A percentile compares a stretch with the other conserved stretches of the same genome.
Conservation (phyloP, 2,888 invertebrate species). For the Epirrita christyi region DNA sequence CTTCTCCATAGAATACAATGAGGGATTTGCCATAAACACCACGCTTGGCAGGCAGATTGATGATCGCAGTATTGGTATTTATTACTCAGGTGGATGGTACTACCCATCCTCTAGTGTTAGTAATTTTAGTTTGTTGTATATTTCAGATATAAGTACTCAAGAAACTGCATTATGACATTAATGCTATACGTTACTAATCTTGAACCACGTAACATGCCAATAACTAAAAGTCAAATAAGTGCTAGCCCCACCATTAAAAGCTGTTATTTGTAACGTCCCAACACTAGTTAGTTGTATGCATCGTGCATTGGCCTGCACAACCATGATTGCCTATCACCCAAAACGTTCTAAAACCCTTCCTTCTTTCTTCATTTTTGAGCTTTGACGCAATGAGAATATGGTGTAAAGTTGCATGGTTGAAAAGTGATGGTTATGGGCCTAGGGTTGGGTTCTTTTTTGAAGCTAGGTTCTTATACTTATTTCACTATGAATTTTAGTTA, state of each 20-base stretch:
- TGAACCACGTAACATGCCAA: constrained; percentile 9
- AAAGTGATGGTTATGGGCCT: constrained; percentile 17
- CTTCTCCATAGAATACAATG: no score
- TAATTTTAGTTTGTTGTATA: no score
- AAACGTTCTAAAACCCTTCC: constrained; percentile 50
- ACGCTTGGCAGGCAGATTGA: no score
- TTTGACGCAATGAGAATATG: background rate
- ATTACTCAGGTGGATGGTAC: no score
- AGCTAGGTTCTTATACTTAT: constrained; percentile 81
- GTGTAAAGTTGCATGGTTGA: background rate
- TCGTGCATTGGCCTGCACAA: constrained; percentile 84
- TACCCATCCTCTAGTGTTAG: no score
- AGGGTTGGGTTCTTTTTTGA: constrained; percentile 65
- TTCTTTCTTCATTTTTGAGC: constrained; percentile 20
- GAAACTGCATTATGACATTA: no score
- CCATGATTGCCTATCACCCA: constrained; percentile 49
- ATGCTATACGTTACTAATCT: no score
- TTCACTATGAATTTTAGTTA: constrained; percentile 84
- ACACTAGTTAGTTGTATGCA: constrained; percentile 84
- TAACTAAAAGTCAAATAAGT: no score
- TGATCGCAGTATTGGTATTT: no score
- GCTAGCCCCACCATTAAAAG: constrained; percentile 43
- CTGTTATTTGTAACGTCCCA: constrained; percentile 50
- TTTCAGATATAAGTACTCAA: no score
- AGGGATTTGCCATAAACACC: no score